Conservation (phyloP, 2,797 vertebrate species). For the Sparus aurata region DNA sequence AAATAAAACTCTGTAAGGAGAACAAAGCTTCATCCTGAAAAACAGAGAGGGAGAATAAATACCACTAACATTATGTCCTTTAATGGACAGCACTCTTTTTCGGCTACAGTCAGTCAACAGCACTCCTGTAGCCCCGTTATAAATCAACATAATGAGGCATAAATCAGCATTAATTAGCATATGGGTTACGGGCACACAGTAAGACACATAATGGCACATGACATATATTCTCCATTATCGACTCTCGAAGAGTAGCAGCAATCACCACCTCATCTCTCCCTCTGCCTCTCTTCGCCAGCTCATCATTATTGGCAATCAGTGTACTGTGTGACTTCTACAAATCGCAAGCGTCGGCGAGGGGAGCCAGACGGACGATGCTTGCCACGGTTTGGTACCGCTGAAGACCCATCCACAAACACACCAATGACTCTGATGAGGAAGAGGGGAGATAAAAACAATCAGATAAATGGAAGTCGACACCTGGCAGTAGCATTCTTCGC, state of each 20-base stretch:
- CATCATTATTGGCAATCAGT: conserved; percentile 69
- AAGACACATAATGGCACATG: conserved; percentile 73
- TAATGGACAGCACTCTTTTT: conserved; percentile 37
- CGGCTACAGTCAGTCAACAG: conserved; percentile 62
- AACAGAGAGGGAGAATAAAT: conserved; percentile 14
- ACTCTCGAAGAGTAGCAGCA: conserved; percentile 51
- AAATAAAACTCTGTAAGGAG: background rate
- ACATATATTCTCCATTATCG: conserved; percentile 72
- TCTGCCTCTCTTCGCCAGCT: conserved; percentile 58
- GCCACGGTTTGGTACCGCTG: conserved; percentile 23
- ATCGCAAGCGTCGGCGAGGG: conserved; percentile 41
- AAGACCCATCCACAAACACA: conserved; percentile 36
- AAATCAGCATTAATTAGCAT: conserved; percentile 81
- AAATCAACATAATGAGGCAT: conserved; percentile 83
- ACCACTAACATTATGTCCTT: conserved; percentile 34
- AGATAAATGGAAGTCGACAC: conserved; percentile 42
- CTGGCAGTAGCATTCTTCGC: conserved; percentile 4
- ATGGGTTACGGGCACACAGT: conserved; percentile 62
- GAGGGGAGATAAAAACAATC: conserved; percentile 23
- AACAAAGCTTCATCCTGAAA: conserved; percentile 24
- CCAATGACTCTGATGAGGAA: conserved; percentile 27
- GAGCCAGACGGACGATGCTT: conserved; percentile 46
- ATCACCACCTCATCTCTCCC: conserved; percentile 63
- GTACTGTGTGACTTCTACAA: conserved; percentile 61
- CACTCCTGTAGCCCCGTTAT: conserved; percentile 59